A percentile compares a stretch with the other conserved stretches of the same genome.
These are phyloP conservation scores for Helicoverpa armigera DNA, from an alignment of 1,140 invertebrate species.

Conservation along the genomic window DNA sequence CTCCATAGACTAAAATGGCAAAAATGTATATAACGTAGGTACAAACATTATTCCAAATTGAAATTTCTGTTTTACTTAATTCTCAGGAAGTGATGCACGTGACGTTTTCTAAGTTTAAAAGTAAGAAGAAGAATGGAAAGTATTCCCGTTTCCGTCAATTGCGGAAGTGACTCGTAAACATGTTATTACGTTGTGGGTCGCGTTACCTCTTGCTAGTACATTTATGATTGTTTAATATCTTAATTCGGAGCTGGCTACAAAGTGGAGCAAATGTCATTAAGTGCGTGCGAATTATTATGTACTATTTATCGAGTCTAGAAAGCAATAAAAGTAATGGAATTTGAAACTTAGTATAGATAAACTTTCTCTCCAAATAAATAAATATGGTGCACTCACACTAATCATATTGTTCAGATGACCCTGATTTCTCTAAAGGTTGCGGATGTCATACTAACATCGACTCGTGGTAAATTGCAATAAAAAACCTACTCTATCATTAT, in stretches of 20 bases:
- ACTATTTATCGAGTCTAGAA: neutral
- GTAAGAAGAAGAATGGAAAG: constrained; percentile 34
- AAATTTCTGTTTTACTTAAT: neutral
- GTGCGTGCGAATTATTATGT: constrained; percentile 10
- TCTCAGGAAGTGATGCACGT: constrained; percentile 12
- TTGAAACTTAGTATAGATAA: too few species aligned
- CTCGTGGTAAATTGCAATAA: too few species aligned
- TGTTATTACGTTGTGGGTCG: constrained; percentile 37
- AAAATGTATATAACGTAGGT: neutral
- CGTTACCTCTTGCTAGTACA: constrained; percentile 30
- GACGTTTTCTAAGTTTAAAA: constrained; percentile 17
- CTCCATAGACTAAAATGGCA: neutral
- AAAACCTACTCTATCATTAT: neutral
- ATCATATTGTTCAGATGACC: neutral
- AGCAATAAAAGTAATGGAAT: constrained; percentile 2
- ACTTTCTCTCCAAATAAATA: neutral
- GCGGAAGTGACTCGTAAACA: constrained; percentile 37
- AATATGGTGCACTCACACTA: neutral
- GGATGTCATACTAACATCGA: neutral
- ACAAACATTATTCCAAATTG: neutral
- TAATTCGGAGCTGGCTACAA: constrained; percentile 15
- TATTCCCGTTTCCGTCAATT: constrained; percentile 33
- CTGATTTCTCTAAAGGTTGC: neutral
- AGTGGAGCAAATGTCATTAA: constrained; percentile 3
- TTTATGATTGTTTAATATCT: constrained; percentile 40